Percentiles rank a stretch among this genome's conserved stretches.
Conservation (phyloP, 2,113 vertebrate species). For the Onychorhynchus coronatus region DNA sequence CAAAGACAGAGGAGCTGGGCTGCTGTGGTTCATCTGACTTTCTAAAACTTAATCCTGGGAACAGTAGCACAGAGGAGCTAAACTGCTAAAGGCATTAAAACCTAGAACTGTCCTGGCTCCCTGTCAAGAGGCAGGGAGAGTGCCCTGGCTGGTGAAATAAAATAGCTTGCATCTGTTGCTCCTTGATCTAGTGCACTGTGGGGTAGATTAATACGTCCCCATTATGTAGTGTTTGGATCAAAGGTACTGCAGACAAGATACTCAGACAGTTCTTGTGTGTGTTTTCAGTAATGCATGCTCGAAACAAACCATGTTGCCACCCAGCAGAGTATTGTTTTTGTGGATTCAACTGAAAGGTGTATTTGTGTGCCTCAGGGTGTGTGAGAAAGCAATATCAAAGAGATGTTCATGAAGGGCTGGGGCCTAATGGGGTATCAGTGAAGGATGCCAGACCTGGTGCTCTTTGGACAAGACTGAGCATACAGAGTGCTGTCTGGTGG, state of each 20-base stretch:
- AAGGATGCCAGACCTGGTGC: not conserved
- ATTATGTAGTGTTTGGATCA: not conserved
- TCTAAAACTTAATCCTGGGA: not conserved
- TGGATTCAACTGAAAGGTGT: not conserved
- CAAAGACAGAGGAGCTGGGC: not conserved
- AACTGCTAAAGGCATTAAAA: not conserved
- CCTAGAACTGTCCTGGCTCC: not conserved
- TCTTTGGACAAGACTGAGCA: not conserved
- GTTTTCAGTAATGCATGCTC: not conserved
- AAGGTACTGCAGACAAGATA: not conserved
- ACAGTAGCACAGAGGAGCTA: not conserved
- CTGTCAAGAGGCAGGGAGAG: not conserved
- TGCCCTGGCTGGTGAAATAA: not conserved
- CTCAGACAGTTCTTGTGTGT: not conserved
- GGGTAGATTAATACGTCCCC: not conserved
- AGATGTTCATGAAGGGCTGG: rapidly evolving
- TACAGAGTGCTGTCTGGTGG: not conserved
- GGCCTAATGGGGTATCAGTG: not conserved
- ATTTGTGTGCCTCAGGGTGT: not conserved
- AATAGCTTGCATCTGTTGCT: not conserved
- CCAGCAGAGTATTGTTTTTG: rapidly evolving
- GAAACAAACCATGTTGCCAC: not conserved
- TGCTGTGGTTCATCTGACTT: not conserved
- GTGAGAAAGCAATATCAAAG: not conserved
- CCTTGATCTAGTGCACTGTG: not conserved